Base-by-base conservation (phyloP, 2,888 invertebrate genomes). In the Drosophila rellima region DNA sequence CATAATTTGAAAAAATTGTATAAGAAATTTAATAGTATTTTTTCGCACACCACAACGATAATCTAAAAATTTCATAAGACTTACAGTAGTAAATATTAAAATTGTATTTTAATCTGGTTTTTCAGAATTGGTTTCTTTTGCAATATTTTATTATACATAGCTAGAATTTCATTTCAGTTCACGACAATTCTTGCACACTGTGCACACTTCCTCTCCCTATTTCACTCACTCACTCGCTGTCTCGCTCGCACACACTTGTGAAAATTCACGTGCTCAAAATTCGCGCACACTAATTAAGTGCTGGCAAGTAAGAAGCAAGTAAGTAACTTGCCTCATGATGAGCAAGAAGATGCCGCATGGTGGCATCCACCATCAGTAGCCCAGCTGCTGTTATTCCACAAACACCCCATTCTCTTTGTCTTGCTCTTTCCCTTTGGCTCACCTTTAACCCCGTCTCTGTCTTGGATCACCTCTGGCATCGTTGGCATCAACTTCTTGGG, bases 241-340 rank as follows among this genome's bases (percentile, higher is more conserved):
- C 11, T 61, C 39, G 18, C 31, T 40, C 13, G 23, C 80, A 74
- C 80, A 77, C 78, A 73, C 79, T 74, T 81, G 77, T 83, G 79
- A 83, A 83, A 83, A 83, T 83, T 86, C 83, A 84, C 83, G 83
- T 84, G 83, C 87, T 81, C 81, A 81, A 86, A 84, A 86, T 84
- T 84, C 83, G 87, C 88, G 85, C 75, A 85, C 82, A 84, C 85
- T 87, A 85, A 85, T 85, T 85, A 87, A 85, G 88, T 80, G 88
- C 79, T 79, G 82, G 70, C 76, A 85, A 80, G 82, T 80, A 87
- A 81, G 76, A 84, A 82, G 82, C 80, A 79, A 82, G 82, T 82
- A 79, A 82, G 79, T 82, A 74, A 82, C 70, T 84, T 84, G 81
- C 77, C 86, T 74, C 81, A 79, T 79, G 86, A 83, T 86, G 83